Evolutionary conservation across 2,113 vertebrate species (phyloP), one percentile per base, ranked within the genome.

Genomic region (Gorsachius goisagi): DNA sequence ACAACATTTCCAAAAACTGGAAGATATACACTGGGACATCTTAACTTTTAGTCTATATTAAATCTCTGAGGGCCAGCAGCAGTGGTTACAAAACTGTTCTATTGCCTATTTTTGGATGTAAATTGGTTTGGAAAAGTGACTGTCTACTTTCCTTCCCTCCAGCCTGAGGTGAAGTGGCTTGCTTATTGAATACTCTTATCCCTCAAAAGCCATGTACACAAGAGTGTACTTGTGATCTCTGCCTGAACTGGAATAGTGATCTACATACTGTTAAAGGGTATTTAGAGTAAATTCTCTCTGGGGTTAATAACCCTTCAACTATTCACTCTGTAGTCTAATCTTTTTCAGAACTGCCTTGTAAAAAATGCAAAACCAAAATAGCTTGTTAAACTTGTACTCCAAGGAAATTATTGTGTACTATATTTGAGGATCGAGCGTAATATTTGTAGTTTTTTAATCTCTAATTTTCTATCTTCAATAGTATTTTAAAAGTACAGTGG

Each of bases 201-300:
- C 96, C 79, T 96, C 81, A 95, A 96, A 96, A 97, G 88, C 88
- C 93, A 84, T 92, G 80, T 92, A 78, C 75, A 94, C 92, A 96
- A 92, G 90, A 93, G 92, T 75, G 72, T 95, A 96, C 92, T 96
- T 97, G 90, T 95, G 93, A 84, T 97, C 95, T 90, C 72, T 96
- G 93, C 68, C 96, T 96, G 88, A 96, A 94, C 95, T 92, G 94
- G 88, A 90, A 94, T 87, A 85, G 96, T 92, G 90, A 94, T 95
- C 88, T 91, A 78, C 92, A 92, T 89, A 97, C 91, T 88, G 80
- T 93, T 92, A 88, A 88, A 94, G 86, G 84, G 73, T 89, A 94
- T 96, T 95, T 96, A 91, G 85, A 90, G 88, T 85, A 94, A 96
- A 96, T 96, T 96, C 94, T 95, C 85, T 97, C 87, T 80, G 81